A percentile compares a stretch with the other conserved stretches of the same genome.
Evolutionary conservation across 2,888 invertebrate species (phyloP).

Genomic region (Anorthoa munda): DNA sequence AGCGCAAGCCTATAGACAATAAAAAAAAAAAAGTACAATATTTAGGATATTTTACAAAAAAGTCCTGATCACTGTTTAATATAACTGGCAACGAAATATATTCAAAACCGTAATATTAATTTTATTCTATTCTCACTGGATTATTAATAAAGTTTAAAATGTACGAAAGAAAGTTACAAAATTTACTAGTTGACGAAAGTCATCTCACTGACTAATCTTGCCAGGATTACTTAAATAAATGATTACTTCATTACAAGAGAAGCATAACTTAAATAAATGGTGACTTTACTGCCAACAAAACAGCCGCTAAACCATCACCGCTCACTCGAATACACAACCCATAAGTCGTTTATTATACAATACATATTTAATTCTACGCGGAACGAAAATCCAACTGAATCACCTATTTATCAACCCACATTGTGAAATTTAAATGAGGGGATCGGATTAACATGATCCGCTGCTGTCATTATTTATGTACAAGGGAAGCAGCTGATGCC

Average conservation of each 20-base stretch:
- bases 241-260: not conserved
- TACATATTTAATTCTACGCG: slow-evolving; percentile 40
- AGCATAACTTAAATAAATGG: not conserved
- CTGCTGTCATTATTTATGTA: slow-evolving; percentile 49
- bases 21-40: too few relatives aligned
- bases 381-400: slow-evolving; percentile 44
- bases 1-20: too few relatives aligned
- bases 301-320: not conserved
- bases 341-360: slow-evolving; percentile 41
- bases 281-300: not conserved
- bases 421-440: slow-evolving; percentile 53
- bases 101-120: too few relatives aligned
- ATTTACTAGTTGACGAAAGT: too few relatives aligned
- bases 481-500: slow-evolving; percentile 29
- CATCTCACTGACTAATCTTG: too few relatives aligned
- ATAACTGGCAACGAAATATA: too few relatives aligned
- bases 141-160: too few relatives aligned
- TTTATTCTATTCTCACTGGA: too few relatives aligned
- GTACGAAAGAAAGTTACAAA: too few relatives aligned
- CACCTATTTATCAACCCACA: slow-evolving; percentile 49
- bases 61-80: too few relatives aligned
- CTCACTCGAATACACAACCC: slow-evolving; percentile 6
- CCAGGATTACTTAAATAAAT: too few relatives aligned
- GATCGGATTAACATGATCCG: slow-evolving; percentile 47
- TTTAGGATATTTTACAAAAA: too few relatives aligned